Base-by-base conservation (phyloP, 2,888 invertebrate genomes). In the Plusia festucae region DNA sequence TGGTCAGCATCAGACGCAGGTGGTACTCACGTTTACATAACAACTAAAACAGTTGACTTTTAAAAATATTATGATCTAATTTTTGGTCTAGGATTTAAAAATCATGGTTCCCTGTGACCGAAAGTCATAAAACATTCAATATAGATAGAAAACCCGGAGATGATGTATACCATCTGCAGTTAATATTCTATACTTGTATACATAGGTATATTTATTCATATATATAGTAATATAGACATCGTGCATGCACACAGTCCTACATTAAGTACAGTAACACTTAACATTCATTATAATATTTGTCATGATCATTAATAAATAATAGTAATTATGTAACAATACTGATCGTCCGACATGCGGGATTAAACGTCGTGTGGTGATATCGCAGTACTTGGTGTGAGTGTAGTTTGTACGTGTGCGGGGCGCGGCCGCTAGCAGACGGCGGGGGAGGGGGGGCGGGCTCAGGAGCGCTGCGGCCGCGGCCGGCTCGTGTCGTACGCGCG, bases 401-500 rank as follows among this genome's bases (percentile, higher is more conserved):
- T 7, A 30, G 30, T 30, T 30, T 30, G 30, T 30, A 30, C 30
- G 30, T 63, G 75, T 65, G 66, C 53, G 71, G 46, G 7, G 53
- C 6, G 34, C 30, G 30, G 55, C 44, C 44, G 15, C 56, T 60
- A 61, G 67, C 65, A 64, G 61, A 57, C 22, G 56, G 67, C 59
- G 61, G 60, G 64, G 70, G 46, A 65, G 60, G 57, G 61, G 51
- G 70, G 27, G 65, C 65, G 61, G 60, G 88, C 91, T 92, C 88
- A 97, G 96, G 96, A 96, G 92, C 97, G 98, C 88, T 96, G 97
- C 82, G 97, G 97, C 91, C 98, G 97, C 91, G 98, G 98, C 90
- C 97, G 96, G 88, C 97, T 98, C 82, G 99, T 99, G 95, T 99
- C 98, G 96, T 99, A 99, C 60, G 98, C 98, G 90, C 99, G 97